Conservation (phyloP, 2,797 vertebrate species). For the Hoplostethus atlanticus region DNA sequence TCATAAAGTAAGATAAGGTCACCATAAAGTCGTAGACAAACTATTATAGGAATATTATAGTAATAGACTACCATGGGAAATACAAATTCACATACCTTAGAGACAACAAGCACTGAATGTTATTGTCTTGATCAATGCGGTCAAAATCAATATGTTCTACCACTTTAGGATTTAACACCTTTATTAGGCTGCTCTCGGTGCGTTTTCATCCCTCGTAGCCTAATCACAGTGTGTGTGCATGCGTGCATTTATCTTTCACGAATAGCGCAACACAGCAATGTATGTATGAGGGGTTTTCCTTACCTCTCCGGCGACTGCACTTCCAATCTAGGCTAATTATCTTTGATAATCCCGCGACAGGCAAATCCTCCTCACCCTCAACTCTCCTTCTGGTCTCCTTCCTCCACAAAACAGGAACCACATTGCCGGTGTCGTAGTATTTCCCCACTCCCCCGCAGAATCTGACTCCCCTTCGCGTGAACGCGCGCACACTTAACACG, state of each 20-base stretch:
- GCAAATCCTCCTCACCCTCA: not conserved
- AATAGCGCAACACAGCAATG: not conserved
- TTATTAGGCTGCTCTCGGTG: too few species aligned
- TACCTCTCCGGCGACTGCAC: constrained; percentile 39
- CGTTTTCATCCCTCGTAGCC: too few species aligned
- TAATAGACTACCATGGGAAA: too few species aligned
- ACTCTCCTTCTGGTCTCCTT: not conserved
- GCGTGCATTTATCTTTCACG: not conserved
- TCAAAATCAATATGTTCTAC: not conserved
- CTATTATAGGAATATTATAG: too few species aligned
- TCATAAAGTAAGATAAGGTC: not conserved
- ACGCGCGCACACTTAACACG: too few species aligned
- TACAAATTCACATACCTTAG: not conserved
- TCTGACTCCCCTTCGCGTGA: too few species aligned
- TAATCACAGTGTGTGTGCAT: not conserved
- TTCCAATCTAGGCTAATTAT: not conserved
- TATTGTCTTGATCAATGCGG: not conserved
- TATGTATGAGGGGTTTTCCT: not conserved
- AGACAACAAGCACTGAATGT: not conserved
- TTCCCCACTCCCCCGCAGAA: too few species aligned
- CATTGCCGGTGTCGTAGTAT: not conserved
- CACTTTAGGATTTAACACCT: too few species aligned
- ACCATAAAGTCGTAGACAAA: too few species aligned
- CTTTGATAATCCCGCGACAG: constrained; percentile 25
- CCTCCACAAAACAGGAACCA: not conserved